phyloP scores from a whole-genome alignment of 1,140 invertebrate genomes.

The Stegodyphus mimosarum region DNA sequence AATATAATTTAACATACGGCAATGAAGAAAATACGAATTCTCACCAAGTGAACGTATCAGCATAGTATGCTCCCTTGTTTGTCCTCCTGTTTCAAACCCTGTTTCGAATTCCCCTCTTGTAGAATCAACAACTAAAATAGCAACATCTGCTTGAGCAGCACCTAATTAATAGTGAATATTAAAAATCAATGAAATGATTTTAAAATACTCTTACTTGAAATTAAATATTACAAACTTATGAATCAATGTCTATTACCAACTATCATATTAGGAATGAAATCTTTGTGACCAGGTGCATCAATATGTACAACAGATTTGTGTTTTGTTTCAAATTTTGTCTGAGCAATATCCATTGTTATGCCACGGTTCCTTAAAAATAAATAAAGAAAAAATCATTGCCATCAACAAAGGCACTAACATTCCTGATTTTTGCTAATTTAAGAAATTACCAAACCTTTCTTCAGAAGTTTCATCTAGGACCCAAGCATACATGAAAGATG shows the following conservation, averaged over 20 bases:
- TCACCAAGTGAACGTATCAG: constrained; percentile 88
- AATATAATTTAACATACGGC: too few species aligned
- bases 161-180: constrained; percentile 70
- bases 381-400: not conserved
- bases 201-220: constrained; percentile 72
- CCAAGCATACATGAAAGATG: constrained; percentile 99
- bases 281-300: constrained; percentile 97
- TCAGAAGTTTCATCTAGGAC: constrained; percentile 99
- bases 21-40: constrained; percentile 5
- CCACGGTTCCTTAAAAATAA: constrained; percentile 74
- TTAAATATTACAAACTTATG: not conserved
- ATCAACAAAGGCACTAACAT: too few species aligned
- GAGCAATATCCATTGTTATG: constrained; percentile 98
- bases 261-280: constrained; percentile 99
- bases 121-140: constrained; percentile 94
- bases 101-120: constrained; percentile 96
- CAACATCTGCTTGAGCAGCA: constrained; percentile 96
- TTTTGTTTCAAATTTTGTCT: constrained; percentile 91
- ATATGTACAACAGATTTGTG: constrained; percentile 86
- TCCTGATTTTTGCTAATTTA: too few species aligned
- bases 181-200: not conserved
- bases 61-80: constrained; percentile 97
- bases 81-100: constrained; percentile 96
- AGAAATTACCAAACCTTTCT: constrained; percentile 78
- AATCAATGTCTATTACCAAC: constrained; percentile 70